Conservation (phyloP, 2,888 invertebrate genomes). For the Drosophila falleni region DNA sequence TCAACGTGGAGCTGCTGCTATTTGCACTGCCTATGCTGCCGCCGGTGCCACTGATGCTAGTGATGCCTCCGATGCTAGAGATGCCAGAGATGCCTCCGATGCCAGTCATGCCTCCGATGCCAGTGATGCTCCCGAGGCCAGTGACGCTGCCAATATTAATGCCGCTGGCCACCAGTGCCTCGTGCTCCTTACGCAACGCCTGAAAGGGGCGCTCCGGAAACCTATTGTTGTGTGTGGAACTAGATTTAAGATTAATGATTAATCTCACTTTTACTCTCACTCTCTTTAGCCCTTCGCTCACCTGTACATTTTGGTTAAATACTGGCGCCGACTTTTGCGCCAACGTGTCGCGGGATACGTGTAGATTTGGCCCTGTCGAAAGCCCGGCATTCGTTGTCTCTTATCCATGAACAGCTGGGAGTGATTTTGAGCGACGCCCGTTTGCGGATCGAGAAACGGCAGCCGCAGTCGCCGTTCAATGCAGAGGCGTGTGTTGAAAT, state of each 20-base stretch:
- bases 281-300: slow-evolving; percentile 51
- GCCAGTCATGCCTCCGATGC: neutral
- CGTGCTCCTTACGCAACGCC: slow-evolving; percentile 84
- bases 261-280: neutral
- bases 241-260: slow-evolving; percentile 17
- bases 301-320: slow-evolving; percentile 87
- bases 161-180: slow-evolving; percentile 75
- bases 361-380: slow-evolving; percentile 95
- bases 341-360: slow-evolving; percentile 96
- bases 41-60: slow-evolving; percentile 22
- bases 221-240: slow-evolving; percentile 61
- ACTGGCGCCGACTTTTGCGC: slow-evolving; percentile 95
- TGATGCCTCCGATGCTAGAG: slow-evolving; percentile 19
- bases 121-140: slow-evolving; percentile 1
- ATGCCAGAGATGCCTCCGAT: slow-evolving; percentile 21
- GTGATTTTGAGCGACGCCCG: slow-evolving; percentile 98
- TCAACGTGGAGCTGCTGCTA: slow-evolving; percentile 59
- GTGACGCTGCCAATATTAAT: slow-evolving; percentile 41
- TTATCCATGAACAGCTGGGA: slow-evolving; percentile 95
- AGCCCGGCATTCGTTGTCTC: slow-evolving; percentile 95
- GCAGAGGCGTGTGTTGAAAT: slow-evolving; percentile 96
- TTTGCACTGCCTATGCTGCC: slow-evolving; percentile 46
- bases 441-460: slow-evolving; percentile 98
- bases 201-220: slow-evolving; percentile 85
- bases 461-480: slow-evolving; percentile 95